Percentiles rank a stretch among this genome's conserved stretches.
phyloP scores from a whole-genome alignment of 1,140 invertebrate genomes.

The Wasmannia auropunctata region DNA sequence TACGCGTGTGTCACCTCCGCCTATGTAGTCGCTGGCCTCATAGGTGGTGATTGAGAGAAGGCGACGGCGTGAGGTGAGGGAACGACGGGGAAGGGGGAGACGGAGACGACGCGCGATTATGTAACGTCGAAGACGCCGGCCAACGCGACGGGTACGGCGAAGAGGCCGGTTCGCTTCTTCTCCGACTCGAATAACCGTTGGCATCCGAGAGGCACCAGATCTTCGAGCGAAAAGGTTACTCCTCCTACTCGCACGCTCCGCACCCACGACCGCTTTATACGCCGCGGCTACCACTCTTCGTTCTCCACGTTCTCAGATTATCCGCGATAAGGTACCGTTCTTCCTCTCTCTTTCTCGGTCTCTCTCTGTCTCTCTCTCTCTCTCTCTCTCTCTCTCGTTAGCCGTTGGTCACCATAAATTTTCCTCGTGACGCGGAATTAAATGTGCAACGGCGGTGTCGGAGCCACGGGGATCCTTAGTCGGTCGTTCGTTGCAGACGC shows the following conservation, averaged over 20 bases:
- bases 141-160: conserved; percentile 30
- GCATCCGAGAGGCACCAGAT: conserved; percentile 59
- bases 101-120: conserved; percentile 62
- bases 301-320: conserved; percentile 61
- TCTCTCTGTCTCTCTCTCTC: neutral
- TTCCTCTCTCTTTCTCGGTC: neutral
- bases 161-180: conserved; percentile 51
- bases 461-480: neutral
- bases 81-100: neutral
- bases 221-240: conserved; percentile 47
- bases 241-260: conserved; percentile 18
- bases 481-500: neutral
- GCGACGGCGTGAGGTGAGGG: neutral
- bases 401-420: conserved; percentile 41
- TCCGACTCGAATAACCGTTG: conserved; percentile 62
- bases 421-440: conserved; percentile 30
- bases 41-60: conserved; percentile 58
- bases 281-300: conserved; percentile 26
- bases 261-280: conserved; percentile 31
- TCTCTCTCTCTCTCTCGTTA: conserved; percentile 1
- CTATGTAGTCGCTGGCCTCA: conserved; percentile 46
- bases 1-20: conserved; percentile 27
- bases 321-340: conserved; percentile 56
- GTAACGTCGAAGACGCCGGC: conserved; percentile 63
- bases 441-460: conserved; percentile 10